Conservation (phyloP, 1,140 invertebrate species). For the Bombus impatiens region DNA sequence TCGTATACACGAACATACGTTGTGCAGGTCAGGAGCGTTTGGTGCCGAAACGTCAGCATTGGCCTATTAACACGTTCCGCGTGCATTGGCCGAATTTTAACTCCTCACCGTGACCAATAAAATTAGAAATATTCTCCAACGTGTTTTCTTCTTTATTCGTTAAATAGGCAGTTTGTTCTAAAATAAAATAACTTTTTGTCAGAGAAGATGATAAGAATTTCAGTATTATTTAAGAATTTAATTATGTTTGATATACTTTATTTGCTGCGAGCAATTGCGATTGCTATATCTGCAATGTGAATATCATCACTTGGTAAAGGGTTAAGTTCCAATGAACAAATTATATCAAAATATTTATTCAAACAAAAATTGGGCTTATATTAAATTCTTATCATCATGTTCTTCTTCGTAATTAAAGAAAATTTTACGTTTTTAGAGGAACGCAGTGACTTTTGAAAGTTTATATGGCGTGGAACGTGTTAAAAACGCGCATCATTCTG, state of each 20-base stretch:
- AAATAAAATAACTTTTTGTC: neutral
- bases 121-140: neutral
- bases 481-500: neutral
- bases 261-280: too few species aligned
- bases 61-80: neutral
- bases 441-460: neutral
- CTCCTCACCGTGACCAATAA: neutral
- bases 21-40: conserved; percentile 50
- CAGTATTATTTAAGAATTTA: too few species aligned
- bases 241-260: too few species aligned
- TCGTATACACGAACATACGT: neutral
- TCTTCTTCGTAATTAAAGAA: neutral
- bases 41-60: conserved; percentile 1
- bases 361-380: neutral
- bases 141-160: too few species aligned
- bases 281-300: too few species aligned
- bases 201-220: neutral
- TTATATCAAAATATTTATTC: neutral
- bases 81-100: neutral
- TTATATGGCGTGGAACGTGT: neutral
- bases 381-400: neutral
- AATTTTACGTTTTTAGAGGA: neutral
- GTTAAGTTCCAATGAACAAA: neutral
- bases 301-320: neutral
- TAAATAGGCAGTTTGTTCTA: too few species aligned